These are phyloP conservation scores for Gnatocerus cornutus DNA, from an alignment of 2,888 invertebrate species.

Conservation along the genomic window DNA sequence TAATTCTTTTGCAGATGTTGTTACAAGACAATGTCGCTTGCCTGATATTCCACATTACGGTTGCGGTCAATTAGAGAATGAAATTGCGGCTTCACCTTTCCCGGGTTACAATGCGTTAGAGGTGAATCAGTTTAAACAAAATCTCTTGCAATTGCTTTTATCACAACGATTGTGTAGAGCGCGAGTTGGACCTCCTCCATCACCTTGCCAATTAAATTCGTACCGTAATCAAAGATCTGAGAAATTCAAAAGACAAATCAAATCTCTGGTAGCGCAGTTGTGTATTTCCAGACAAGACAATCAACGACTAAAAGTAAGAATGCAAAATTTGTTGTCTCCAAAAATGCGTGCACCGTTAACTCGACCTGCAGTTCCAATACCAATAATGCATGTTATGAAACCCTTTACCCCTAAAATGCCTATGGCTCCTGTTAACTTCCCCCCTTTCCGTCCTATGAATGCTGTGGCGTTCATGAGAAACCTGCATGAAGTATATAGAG, in stretches of 20 bases:
- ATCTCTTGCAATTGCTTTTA: not conserved
- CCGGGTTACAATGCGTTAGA: not conserved
- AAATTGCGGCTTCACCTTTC: too few species aligned
- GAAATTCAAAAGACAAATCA: not conserved
- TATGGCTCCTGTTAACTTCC: conserved; percentile 27
- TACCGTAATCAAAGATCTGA: not conserved
- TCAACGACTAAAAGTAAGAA: conserved; percentile 1
- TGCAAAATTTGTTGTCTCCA: conserved; percentile 1
- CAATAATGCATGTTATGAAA: conserved; percentile 50
- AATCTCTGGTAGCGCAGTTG: not conserved
- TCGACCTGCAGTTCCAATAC: conserved; percentile 46
- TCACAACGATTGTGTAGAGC: not conserved
- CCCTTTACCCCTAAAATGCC: conserved; percentile 37
- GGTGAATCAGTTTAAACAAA: not conserved
- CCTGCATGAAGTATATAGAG: conserved; percentile 45
- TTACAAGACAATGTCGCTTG: too few species aligned
- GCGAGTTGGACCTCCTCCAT: not conserved
- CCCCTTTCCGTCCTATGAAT: not conserved
- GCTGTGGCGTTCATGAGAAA: conserved; percentile 20
- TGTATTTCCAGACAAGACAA: not conserved
- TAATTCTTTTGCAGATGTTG: too few species aligned
- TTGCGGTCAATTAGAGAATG: too few species aligned
- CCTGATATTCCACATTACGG: too few species aligned
- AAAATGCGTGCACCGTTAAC: not conserved
- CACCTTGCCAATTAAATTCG: too few species aligned